Conservation (phyloP, 2,888 invertebrate species). For the Pammene fasciana region DNA sequence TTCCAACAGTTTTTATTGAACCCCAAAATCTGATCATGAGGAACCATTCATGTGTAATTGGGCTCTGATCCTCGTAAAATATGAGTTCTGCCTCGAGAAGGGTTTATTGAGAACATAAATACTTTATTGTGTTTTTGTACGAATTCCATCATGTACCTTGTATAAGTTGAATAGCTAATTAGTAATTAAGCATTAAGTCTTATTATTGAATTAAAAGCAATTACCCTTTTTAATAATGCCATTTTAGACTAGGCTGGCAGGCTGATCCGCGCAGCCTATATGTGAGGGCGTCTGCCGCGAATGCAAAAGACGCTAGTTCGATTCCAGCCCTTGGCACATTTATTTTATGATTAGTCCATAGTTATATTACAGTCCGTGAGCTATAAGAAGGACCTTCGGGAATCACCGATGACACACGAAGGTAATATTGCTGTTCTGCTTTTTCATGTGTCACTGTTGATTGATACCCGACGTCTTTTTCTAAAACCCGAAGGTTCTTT, state of each 20-base stretch:
- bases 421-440: too few relatives aligned
- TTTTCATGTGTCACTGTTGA: too few relatives aligned
- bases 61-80: conserved; percentile 78
- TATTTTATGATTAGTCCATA: too few relatives aligned
- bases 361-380: too few relatives aligned
- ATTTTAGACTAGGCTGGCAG: not conserved
- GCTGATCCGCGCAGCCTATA: too few relatives aligned
- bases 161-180: conserved; percentile 42
- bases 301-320: too few relatives aligned
- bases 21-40: conserved; percentile 78
- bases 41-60: conserved; percentile 81
- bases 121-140: conserved; percentile 77
- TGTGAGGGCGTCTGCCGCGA: too few relatives aligned
- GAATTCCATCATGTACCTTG: conserved; percentile 59
- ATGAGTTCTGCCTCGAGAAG: conserved; percentile 71
- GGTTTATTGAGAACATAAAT: conserved; percentile 81
- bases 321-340: too few relatives aligned
- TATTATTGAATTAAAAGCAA: conserved; percentile 8
- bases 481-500: too few relatives aligned
- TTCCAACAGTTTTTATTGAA: conserved; percentile 71
- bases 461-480: too few relatives aligned
- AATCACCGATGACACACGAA: too few relatives aligned
- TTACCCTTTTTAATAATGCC: not conserved
- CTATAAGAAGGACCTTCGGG: too few relatives aligned
- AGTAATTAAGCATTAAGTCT: not conserved